Conservation (phyloP, 2,797 vertebrate species). For the Poeciliopsis paucimaculata region DNA sequence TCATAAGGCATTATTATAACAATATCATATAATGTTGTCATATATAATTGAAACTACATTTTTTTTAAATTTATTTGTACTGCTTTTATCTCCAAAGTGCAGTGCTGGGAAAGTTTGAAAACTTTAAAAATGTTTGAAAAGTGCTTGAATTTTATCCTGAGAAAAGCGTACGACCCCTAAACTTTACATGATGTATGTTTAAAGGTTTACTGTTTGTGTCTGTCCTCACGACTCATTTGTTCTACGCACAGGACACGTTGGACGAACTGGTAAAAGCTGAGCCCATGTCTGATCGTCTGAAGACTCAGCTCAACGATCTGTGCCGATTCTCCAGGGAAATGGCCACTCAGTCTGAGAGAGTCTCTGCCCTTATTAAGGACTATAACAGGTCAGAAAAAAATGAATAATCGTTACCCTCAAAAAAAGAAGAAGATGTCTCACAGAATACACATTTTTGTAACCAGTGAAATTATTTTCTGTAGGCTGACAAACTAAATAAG, state of each 20-base stretch:
- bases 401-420: background rate
- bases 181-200: background rate
- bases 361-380: constrained; percentile 93
- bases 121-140: no score
- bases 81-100: no score
- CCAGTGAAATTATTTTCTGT: background rate
- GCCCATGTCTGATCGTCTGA: constrained; percentile 87
- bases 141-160: no score
- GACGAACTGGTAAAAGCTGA: constrained; percentile 90
- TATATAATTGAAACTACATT: no score
- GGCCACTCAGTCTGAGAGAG: constrained; percentile 87
- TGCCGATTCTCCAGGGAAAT: constrained; percentile 95
- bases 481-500: background rate
- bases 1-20: no score
- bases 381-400: constrained; percentile 89
- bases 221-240: constrained; percentile 9
- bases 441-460: background rate
- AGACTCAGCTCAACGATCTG: constrained; percentile 93
- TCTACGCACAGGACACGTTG: constrained; percentile 83
- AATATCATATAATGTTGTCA: no score
- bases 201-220: background rate
- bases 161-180: background rate
- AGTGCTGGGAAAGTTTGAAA: no score
- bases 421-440: no score
- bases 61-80: no score